A percentile compares a stretch with the other conserved stretches of the same genome.
Evolutionary conservation across 2,888 invertebrate genomes (phyloP).

Genomic region (Agrochola lota): DNA sequence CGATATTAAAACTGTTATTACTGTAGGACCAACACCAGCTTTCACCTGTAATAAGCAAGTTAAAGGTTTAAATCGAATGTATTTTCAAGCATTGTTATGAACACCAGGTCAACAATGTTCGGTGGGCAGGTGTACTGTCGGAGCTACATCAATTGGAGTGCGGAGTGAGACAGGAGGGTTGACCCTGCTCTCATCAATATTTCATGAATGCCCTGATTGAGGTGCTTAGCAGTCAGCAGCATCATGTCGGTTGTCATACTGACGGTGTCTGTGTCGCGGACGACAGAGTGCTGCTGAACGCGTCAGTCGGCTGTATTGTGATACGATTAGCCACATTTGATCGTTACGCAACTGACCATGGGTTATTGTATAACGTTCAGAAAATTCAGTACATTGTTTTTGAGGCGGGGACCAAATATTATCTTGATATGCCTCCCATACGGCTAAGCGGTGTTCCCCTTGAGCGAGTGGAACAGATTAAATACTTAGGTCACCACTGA

Average conservation of each 20-base stretch:
- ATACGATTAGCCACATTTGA: constrained; percentile 2
- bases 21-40: constrained; percentile 77
- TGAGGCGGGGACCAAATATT: not conserved
- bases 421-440: too few species aligned
- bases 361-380: not conserved
- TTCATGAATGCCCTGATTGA: not conserved
- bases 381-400: not conserved
- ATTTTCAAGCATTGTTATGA: not conserved
- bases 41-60: constrained; percentile 74
- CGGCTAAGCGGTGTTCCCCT: not conserved
- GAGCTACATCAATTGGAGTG: not conserved
- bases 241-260: constrained; percentile 5
- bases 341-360: not conserved
- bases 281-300: constrained; percentile 28
- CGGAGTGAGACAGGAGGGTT: not conserved
- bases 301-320: constrained; percentile 1
- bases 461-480: not conserved
- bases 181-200: not conserved
- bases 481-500: too few species aligned
- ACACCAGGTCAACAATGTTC: not conserved
- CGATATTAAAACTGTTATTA: constrained; percentile 73
- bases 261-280: not conserved
- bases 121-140: not conserved
- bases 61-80: too few species aligned
- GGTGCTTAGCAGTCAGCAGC: not conserved